Base-by-base conservation (phyloP, 2,888 invertebrate species). In the Rhorus exstirpatorius region DNA sequence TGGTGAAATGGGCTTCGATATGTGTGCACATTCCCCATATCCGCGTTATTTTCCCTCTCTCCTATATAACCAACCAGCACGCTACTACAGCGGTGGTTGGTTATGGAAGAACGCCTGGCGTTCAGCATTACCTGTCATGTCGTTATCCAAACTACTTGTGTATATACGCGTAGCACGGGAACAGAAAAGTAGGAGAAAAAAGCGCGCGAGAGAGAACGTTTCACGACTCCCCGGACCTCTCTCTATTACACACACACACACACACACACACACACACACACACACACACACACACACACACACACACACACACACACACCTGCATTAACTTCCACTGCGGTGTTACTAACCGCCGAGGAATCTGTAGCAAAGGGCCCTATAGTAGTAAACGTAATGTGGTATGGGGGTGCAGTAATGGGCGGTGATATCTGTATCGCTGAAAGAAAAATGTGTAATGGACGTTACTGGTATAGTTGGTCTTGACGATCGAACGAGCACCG, bases 81-180 rank as follows among this genome's bases (percentile, higher is more conserved):
- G 35, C 72, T 6, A 31, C 6, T 31, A 31, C 31, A n/a, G n/a
- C n/a, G n/a, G n/a, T n/a, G n/a, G 31, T 31, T 31, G 31, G 31
- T 49, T 3, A 35, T 21, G 71, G 49, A 31, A 49, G 61, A 38
- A 51, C 14, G 14, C 49, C 14, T 7, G 58, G 14, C 63, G 53
- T 53, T 60, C 41, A 44, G 60, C 61, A 55, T 49, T 68, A 78
- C 68, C 78, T 70, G 68, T 70, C 81, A 51, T 60, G 76, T 72
- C 78, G 74, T 78, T 78, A 81, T 77, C 81, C 74, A 41, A 70
- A 68, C 74, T 75, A 53, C 78, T 53, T 68, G 21, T 46, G 44
- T 19, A 38, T 38, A 17, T 60, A 35, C 38, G 31, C 14, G 31
- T 2, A 49, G 31, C 12, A 41, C 2, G 21, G 61, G 17, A 12